Percentiles rank a stretch among this genome's conserved stretches.
Evolutionary conservation across 1,140 invertebrate genomes (phyloP).

Genomic region (Gryllus bimaculatus): DNA sequence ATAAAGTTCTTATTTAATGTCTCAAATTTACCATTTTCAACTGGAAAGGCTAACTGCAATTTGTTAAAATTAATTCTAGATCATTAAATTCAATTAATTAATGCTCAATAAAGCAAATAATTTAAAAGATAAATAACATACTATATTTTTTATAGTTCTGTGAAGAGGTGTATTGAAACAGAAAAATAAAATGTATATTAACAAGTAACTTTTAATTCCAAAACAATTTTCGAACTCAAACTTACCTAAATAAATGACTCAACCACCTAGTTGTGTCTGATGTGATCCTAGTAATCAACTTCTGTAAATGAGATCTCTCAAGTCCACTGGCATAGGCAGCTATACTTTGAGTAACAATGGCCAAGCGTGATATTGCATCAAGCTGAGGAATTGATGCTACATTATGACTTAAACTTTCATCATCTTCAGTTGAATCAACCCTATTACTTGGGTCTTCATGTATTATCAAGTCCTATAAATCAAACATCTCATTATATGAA

Average conservation of each 20-base stretch:
- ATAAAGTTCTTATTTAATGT: no score
- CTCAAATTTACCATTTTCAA: no score
- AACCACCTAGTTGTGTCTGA: constrained; percentile 70
- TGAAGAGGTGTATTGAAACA: not conserved
- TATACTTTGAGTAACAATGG: constrained; percentile 62
- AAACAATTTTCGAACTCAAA: not conserved
- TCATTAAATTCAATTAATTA: no score
- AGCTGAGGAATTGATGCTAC: constrained; percentile 40
- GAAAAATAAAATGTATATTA: not conserved
- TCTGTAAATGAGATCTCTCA: constrained; percentile 56
- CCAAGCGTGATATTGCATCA: constrained; percentile 51
- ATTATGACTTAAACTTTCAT: constrained; percentile 30
- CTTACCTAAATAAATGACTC: constrained; percentile 65
- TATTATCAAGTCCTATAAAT: constrained; percentile 38
- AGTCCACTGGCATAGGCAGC: constrained; percentile 62
- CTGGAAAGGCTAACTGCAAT: no score
- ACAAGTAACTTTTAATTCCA: no score
- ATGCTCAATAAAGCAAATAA: not conserved
- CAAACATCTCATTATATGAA: not conserved
- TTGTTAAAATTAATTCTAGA: no score
- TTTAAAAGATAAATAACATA: not conserved
- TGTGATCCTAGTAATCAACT: constrained; percentile 57
- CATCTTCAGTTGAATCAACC: constrained; percentile 28
- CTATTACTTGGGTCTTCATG: constrained; percentile 32
- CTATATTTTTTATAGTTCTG: not conserved